Evolutionary conservation across 2,888 invertebrate species (phyloP).

Genomic region (Orgyia antiqua): DNA sequence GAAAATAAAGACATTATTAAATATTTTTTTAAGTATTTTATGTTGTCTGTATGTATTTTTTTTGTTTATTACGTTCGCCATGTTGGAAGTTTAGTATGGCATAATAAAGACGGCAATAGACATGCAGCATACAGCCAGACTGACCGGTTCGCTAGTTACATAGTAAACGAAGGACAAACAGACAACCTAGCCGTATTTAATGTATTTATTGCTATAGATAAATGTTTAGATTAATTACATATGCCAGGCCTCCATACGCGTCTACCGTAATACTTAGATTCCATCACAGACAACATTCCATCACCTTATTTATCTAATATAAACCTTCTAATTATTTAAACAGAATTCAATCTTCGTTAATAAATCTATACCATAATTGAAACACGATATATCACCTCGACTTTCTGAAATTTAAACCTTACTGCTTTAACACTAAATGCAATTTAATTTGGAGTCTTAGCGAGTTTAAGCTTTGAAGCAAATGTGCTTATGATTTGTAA

Average conservation of each 20-base stretch:
- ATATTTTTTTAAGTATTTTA: background rate
- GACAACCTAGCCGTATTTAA: conserved; percentile 50
- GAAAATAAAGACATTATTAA: too few species aligned
- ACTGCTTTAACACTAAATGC: conserved; percentile 30
- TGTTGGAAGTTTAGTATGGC: background rate
- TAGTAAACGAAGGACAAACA: conserved; percentile 61
- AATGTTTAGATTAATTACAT: conserved; percentile 64
- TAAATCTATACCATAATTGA: conserved; percentile 51
- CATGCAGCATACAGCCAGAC: conserved; percentile 35
- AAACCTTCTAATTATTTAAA: conserved; percentile 40
- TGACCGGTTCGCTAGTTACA: conserved; percentile 51
- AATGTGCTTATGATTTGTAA: conserved; percentile 52
- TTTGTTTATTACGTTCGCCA: conserved; percentile 19
- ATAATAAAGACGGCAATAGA: too few species aligned
- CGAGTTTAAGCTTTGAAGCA: conserved; percentile 38
- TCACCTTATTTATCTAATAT: conserved; percentile 34
- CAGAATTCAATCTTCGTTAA: conserved; percentile 50
- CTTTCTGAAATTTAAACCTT: conserved; percentile 50
- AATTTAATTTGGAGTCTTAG: conserved; percentile 37
- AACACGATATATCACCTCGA: conserved; percentile 48
- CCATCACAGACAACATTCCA: conserved; percentile 60
- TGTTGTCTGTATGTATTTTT: background rate
- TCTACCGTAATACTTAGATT: conserved; percentile 46
- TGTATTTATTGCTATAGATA: conserved; percentile 66
- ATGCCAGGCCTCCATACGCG: conserved; percentile 44